Conservation (phyloP, 2,113 vertebrate species). For the Genyomyrus donnyi region DNA sequence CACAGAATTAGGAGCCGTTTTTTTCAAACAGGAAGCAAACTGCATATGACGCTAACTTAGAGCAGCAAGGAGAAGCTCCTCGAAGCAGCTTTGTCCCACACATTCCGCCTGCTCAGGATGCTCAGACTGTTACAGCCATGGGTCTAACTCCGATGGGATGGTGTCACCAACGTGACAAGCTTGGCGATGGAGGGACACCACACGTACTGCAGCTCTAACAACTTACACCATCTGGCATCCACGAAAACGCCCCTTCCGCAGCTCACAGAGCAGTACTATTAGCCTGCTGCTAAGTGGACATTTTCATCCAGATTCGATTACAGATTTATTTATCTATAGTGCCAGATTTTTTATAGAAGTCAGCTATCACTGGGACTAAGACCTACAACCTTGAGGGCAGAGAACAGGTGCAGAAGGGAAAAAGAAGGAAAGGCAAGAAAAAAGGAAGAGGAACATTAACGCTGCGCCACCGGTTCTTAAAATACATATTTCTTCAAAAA, state of each 20-base stretch:
- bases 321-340: not conserved
- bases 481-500: not conserved
- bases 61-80: not conserved
- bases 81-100: not conserved
- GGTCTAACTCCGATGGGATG: not conserved
- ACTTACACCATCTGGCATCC: not conserved
- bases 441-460: not conserved
- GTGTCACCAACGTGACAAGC: not conserved
- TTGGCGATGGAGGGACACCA: not conserved
- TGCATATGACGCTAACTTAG: not conserved
- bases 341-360: not conserved
- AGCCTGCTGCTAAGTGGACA: not conserved
- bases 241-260: not conserved
- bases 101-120: not conserved
- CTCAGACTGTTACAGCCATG: not conserved
- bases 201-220: not conserved
- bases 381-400: not conserved
- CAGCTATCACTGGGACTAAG: not conserved
- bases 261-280: not conserved
- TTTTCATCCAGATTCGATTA: not conserved
- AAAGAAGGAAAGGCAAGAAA: not conserved
- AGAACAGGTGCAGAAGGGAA: not conserved
- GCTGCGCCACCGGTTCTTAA: not conserved
- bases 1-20: not conserved
- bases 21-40: not conserved